phyloP scores from a whole-genome alignment of 1,140 invertebrate species.

The Chymomyza costata region DNA sequence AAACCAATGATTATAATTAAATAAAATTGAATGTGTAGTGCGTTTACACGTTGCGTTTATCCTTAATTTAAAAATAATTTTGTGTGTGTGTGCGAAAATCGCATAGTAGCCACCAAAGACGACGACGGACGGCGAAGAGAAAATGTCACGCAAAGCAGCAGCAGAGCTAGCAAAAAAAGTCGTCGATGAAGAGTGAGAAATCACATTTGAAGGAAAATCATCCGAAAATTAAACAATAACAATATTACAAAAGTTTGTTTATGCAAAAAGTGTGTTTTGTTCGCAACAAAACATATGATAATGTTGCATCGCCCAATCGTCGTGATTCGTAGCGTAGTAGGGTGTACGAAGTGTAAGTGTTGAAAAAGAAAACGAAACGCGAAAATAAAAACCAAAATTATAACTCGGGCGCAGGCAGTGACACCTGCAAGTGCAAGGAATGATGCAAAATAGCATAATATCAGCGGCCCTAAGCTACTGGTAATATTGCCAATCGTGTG shows the following conservation, averaged over 20 bases:
- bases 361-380: conserved; percentile 14
- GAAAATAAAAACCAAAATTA: conserved; percentile 45
- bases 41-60: too few relatives aligned
- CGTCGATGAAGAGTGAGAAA: conserved; percentile 63
- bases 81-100: too few relatives aligned
- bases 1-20: too few relatives aligned
- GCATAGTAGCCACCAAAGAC: conserved; percentile 19
- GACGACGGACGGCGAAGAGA: conserved; percentile 49
- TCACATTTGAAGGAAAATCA: conserved; percentile 46
- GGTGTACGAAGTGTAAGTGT: conserved; percentile 10
- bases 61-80: too few relatives aligned
- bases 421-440: conserved; percentile 60
- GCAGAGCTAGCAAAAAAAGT: conserved; percentile 41
- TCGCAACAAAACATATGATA: too few relatives aligned
- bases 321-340: too few relatives aligned
- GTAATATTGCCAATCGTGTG: too few relatives aligned
- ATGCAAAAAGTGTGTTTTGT: conserved; percentile 25
- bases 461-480: too few relatives aligned
- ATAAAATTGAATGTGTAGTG: too few relatives aligned
- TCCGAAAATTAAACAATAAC: conserved; percentile 40
- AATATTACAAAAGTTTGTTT: conserved; percentile 26
- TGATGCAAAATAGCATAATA: too few relatives aligned
- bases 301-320: too few relatives aligned
- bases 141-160: conserved; percentile 71
- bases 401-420: too few relatives aligned